Evolutionary conservation across 2,113 vertebrate genomes (phyloP).

Genomic region (Tychaedon coryphoeus): DNA sequence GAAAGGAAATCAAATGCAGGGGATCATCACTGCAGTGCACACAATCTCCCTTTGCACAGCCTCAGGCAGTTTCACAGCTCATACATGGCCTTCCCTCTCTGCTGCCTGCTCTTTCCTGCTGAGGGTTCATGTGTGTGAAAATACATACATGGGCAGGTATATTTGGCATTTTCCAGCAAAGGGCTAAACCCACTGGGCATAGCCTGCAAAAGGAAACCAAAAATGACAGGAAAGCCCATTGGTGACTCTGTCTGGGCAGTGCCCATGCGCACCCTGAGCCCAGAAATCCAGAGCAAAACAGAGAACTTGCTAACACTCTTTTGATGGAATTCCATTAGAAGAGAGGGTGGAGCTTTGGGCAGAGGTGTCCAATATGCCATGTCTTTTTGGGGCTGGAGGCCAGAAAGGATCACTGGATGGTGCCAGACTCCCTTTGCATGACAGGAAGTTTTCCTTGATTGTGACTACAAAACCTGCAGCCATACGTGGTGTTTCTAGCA

Average conservation of each 20-base stretch:
- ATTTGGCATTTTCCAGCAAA: background rate
- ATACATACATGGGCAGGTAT: fast-evolving
- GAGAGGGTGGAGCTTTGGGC: no score
- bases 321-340: no score
- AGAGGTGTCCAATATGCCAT: no score
- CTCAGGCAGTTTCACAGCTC: background rate
- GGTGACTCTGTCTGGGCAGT: background rate
- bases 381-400: no score
- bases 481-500: no score
- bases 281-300: no score
- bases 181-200: fast-evolving
- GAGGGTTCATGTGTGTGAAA: background rate
- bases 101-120: background rate
- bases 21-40: background rate
- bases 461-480: no score
- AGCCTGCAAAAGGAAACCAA: background rate
- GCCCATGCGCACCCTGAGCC: no score
- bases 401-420: no score
- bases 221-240: fast-evolving
- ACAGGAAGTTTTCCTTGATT: no score
- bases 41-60: background rate
- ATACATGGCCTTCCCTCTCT: background rate
- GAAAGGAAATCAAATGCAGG: background rate
- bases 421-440: no score
- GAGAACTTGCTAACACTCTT: no score